These are phyloP conservation scores for Volucella bombylans DNA, from an alignment of 2,888 invertebrate species.

Conservation along the genomic window DNA sequence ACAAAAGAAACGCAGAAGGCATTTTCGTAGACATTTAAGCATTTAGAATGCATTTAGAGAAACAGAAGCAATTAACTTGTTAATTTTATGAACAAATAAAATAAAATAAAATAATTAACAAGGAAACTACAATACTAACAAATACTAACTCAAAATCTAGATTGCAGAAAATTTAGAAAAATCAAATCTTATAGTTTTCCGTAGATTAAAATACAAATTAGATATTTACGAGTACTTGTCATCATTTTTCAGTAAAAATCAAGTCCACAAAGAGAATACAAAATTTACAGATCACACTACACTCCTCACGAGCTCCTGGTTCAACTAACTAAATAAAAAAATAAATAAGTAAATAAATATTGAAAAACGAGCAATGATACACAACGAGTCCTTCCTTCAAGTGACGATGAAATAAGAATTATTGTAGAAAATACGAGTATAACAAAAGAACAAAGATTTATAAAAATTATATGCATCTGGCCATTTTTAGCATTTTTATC, in stretches of 20 bases:
- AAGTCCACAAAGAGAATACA: neutral
- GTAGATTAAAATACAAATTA: conserved; percentile 40
- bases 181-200: conserved; percentile 41
- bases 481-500: conserved; percentile 73
- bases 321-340: neutral
- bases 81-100: conserved; percentile 48
- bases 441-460: conserved; percentile 8
- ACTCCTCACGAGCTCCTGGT: conserved; percentile 32
- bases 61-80: conserved; percentile 63
- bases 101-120: conserved; percentile 44
- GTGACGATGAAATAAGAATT: conserved; percentile 25
- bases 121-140: conserved; percentile 11
- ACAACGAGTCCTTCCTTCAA: conserved; percentile 48
- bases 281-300: conserved; percentile 52
- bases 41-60: conserved; percentile 68
- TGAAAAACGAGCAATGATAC: neutral
- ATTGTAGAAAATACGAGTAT: conserved; percentile 3
- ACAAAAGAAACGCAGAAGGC: conserved; percentile 2
- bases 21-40: conserved; percentile 39
- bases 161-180: conserved; percentile 56
- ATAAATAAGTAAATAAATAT: neutral
- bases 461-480: conserved; percentile 50
- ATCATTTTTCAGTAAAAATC: neutral
- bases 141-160: conserved; percentile 36
- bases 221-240: conserved; percentile 10